Percentiles rank a stretch among this genome's conserved stretches.
These are phyloP conservation scores for Teleogryllus oceanicus DNA, from an alignment of 2,888 invertebrate genomes.

Conservation along the genomic window DNA sequence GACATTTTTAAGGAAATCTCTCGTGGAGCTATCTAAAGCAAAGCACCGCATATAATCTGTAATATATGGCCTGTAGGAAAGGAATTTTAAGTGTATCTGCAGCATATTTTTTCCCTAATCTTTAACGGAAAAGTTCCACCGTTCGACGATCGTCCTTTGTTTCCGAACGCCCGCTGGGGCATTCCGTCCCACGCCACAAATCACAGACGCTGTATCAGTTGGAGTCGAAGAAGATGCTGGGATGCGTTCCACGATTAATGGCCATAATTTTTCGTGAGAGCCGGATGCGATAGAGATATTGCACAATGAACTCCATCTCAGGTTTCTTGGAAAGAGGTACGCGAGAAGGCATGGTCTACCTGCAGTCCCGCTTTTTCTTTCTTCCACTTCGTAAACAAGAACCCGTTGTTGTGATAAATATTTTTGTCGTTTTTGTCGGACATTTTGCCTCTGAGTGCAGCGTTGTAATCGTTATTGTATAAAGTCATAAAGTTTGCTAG, in stretches of 20 bases:
- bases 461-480: too few relatives aligned
- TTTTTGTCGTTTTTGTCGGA: too few relatives aligned
- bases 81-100: not conserved
- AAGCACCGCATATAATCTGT: too few relatives aligned
- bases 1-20: too few relatives aligned
- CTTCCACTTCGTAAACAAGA: too few relatives aligned
- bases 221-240: constrained; percentile 4
- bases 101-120: not conserved
- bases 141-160: not conserved
- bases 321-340: too few relatives aligned
- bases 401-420: too few relatives aligned
- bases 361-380: too few relatives aligned
- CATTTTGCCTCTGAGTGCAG: too few relatives aligned
- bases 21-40: too few relatives aligned
- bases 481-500: too few relatives aligned
- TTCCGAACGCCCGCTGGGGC: not conserved
- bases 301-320: not conserved
- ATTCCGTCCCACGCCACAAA: not conserved
- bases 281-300: not conserved
- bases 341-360: too few relatives aligned
- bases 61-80: not conserved
- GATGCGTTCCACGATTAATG: constrained; percentile 4
- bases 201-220: not conserved
- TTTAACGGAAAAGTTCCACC: not conserved
- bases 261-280: not conserved